These are phyloP conservation scores for Caenorhabditis angaria DNA, from an alignment of 2,888 invertebrate species.

Conservation along the genomic window DNA sequence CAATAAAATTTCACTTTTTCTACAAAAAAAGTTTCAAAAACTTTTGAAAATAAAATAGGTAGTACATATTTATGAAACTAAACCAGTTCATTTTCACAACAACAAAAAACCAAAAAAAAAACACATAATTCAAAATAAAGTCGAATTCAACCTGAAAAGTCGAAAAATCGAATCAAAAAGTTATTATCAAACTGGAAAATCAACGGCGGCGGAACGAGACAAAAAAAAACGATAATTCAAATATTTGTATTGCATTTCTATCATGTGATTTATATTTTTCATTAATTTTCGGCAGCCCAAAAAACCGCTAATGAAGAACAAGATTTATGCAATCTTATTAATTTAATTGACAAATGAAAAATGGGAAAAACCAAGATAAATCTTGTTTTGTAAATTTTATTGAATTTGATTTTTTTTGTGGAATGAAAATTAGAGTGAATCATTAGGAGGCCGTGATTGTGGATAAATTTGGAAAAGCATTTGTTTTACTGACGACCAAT, in stretches of 20 bases:
- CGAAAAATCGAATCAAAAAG: too few species aligned
- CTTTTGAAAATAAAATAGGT: too few species aligned
- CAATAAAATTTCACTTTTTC: too few species aligned
- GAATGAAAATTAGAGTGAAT: neutral
- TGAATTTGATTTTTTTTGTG: neutral
- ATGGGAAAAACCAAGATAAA: too few species aligned
- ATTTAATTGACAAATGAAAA: too few species aligned
- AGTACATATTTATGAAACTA: too few species aligned
- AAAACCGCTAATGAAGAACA: neutral
- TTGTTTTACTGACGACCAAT: slow-evolving; percentile 93
- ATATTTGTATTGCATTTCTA: slow-evolving; percentile 1
- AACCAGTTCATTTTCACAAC: too few species aligned
- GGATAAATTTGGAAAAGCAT: slow-evolving; percentile 82
- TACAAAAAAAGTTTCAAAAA: too few species aligned
- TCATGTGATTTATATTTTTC: neutral
- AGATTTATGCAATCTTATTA: too few species aligned
- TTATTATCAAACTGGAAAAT: slow-evolving; percentile 2
- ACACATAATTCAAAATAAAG: neutral
- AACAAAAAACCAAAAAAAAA: neutral
- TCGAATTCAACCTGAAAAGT: too few species aligned
- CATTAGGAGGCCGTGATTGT: slow-evolving; percentile 12
- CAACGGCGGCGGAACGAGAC: too few species aligned
- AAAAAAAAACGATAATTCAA: neutral
- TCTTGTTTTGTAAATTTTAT: too few species aligned
- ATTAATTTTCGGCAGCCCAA: neutral